Conservation (phyloP, 1,140 invertebrate genomes). For the Nasonia vitripennis region DNA sequence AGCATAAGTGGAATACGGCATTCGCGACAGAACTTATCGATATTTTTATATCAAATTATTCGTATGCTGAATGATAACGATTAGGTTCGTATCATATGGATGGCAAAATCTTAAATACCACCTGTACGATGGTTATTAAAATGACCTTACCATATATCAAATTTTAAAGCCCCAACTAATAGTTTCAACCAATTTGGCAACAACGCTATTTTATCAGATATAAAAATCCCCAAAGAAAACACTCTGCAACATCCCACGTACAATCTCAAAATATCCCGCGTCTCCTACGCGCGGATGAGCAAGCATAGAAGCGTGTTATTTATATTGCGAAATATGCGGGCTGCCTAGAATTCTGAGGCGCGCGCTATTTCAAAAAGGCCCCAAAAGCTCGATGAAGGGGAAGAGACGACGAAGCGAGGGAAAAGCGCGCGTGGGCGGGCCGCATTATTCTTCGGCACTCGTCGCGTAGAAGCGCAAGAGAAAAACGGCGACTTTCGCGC, state of each 20-base stretch:
- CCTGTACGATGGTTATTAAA: not conserved
- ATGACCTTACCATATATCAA: not conserved
- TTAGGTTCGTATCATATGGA: not conserved
- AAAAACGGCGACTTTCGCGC: too few relatives aligned
- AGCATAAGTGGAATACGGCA: not conserved
- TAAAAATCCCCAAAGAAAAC: not conserved
- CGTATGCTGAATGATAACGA: not conserved
- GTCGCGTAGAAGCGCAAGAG: not conserved
- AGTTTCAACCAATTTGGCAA: not conserved
- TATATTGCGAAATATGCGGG: not conserved
- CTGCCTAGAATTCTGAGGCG: not conserved
- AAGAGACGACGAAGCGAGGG: not conserved
- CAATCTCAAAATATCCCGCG: conserved; percentile 3
- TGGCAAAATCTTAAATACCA: not conserved
- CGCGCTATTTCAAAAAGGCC: not conserved
- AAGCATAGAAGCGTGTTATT: not conserved
- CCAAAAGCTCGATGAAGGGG: not conserved
- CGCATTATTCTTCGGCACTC: not conserved
- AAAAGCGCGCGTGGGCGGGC: not conserved
- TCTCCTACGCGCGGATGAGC: not conserved
- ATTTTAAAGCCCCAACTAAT: too few relatives aligned
- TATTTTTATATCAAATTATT: not conserved
- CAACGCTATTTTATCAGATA: not conserved
- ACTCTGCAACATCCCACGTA: not conserved
- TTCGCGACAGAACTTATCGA: not conserved